Conservation (phyloP, 2,888 invertebrate genomes). For the Cartodere bifasciata region DNA sequence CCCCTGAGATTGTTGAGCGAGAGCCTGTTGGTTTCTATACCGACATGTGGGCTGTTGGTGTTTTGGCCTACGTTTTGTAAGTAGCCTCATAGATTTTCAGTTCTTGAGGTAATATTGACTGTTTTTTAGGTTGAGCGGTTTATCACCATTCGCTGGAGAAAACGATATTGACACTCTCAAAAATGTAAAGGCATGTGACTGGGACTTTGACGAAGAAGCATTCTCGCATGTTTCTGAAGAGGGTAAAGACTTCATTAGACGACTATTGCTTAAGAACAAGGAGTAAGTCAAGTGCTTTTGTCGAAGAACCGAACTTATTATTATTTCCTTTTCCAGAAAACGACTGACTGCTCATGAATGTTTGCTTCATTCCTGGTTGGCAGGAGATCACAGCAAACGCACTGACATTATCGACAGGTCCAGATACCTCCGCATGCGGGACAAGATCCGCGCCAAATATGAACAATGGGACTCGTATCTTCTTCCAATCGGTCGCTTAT, state of each 20-base stretch:
- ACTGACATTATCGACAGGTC: slow-evolving; percentile 71
- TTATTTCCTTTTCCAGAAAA: slow-evolving; percentile 46
- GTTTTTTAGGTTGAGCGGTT: slow-evolving; percentile 70
- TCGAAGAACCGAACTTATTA: not conserved
- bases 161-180: slow-evolving; percentile 96
- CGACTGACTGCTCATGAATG: slow-evolving; percentile 98
- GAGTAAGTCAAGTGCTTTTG: slow-evolving; percentile 49
- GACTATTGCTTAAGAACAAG: slow-evolving; percentile 83
- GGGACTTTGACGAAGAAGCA: slow-evolving; percentile 96
- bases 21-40: slow-evolving; percentile 99
- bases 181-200: slow-evolving; percentile 96
- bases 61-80: slow-evolving; percentile 94
- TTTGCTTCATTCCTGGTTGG: slow-evolving; percentile 88
- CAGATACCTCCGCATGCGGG: slow-evolving; percentile 76
- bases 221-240: slow-evolving; percentile 91
- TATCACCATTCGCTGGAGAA: slow-evolving; percentile 98
- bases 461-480: slow-evolving; percentile 71
- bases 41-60: slow-evolving; percentile 99
- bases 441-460: slow-evolving; percentile 74
- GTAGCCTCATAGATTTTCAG: no score
- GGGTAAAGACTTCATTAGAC: slow-evolving; percentile 94
- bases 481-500: slow-evolving; percentile 89
- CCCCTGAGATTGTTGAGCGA: slow-evolving; percentile 96
- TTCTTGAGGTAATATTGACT: no score
- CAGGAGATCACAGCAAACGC: slow-evolving; percentile 67